Evolutionary conservation across 2,888 invertebrate species (phyloP), one percentile per base, ranked within the genome.

Genomic region (Asteroscopus sphinx): DNA sequence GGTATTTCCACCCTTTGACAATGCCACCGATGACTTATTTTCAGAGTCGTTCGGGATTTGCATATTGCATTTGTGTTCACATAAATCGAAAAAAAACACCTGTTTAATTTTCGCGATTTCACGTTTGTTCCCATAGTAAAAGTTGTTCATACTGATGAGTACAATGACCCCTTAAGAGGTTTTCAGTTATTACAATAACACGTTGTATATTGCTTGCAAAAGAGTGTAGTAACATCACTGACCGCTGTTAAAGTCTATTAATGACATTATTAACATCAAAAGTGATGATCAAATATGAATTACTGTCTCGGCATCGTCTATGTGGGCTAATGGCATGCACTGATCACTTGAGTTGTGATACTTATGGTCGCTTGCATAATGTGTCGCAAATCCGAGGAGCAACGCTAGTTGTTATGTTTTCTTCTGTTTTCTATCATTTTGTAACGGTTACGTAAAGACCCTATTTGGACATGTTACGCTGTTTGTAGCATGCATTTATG

Each of bases 291-390:
- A 49, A 59, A 49, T 69, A 63, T 63, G 59, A 64, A 61, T 58
- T 48, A 66, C 55, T 61, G 49, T 60, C 72, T 73, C 68, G 67
- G 75, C 68, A 71, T 32, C 64, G 30, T 47, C 41, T 60, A 80
- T 79, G 67, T 82, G 55, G 81, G 84, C 77, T 83, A 82, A 83
- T 79, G 67, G 65, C 71, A 79, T 79, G 68, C 68, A 46, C 63
- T 57, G 62, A 69, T 73, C 70, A 73, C 56, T 78, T 53, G 53
- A 62, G 21, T 41, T 58, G 56, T 58, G 68, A 68, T 66, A 64
- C 71, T 73, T 77, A 73, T 68, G 66, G 57, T 62, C 47, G 64
- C 58, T 85, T 86, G 75, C 83, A 77, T 81, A 85, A 85, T 55
- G 28, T 72, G 68, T 55, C 72, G 69, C 68, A 73, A 77, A 81